Conservation (phyloP, 2,888 invertebrate species). For the Lepidonotus clava region DNA sequence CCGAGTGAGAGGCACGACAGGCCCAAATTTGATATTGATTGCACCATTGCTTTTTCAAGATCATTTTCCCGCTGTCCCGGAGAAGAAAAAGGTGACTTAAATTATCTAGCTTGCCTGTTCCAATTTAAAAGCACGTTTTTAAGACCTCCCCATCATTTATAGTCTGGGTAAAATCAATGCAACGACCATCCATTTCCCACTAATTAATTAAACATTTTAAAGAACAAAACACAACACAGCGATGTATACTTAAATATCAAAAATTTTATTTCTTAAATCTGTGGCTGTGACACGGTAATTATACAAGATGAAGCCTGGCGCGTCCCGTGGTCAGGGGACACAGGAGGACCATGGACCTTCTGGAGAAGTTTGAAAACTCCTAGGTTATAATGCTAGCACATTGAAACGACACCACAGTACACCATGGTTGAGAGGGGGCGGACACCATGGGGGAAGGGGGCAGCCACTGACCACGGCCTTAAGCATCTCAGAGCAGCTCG, state of each 20-base stretch:
- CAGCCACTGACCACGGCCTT: not conserved
- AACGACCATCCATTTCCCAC: too few species aligned
- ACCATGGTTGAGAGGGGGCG: not conserved
- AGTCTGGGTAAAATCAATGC: not conserved
- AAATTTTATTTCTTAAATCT: slow-evolving; percentile 55
- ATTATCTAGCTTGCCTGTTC: too few species aligned
- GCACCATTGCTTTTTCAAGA: too few species aligned
- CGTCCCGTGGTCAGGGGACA: too few species aligned
- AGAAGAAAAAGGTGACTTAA: too few species aligned
- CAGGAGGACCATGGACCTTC: not conserved
- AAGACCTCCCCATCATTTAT: not conserved
- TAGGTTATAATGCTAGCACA: slow-evolving; percentile 20
- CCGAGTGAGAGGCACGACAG: too few species aligned
- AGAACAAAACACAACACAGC: not conserved
- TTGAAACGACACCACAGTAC: slow-evolving; percentile 30
- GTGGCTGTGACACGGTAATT: slow-evolving; percentile 48
- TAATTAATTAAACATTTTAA: not conserved
- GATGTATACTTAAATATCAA: slow-evolving; percentile 50
- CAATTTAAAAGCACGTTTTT: too few species aligned
- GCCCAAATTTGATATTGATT: too few species aligned
- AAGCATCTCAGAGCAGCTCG: not conserved
- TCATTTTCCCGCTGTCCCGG: too few species aligned
- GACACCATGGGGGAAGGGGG: not conserved
- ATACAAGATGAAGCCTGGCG: slow-evolving; percentile 45
- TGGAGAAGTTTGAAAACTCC: not conserved